A percentile compares a stretch with the other conserved stretches of the same genome.
These are phyloP conservation scores for Drusus annulatus DNA, from an alignment of 1,140 invertebrate genomes.

Conservation along the genomic window DNA sequence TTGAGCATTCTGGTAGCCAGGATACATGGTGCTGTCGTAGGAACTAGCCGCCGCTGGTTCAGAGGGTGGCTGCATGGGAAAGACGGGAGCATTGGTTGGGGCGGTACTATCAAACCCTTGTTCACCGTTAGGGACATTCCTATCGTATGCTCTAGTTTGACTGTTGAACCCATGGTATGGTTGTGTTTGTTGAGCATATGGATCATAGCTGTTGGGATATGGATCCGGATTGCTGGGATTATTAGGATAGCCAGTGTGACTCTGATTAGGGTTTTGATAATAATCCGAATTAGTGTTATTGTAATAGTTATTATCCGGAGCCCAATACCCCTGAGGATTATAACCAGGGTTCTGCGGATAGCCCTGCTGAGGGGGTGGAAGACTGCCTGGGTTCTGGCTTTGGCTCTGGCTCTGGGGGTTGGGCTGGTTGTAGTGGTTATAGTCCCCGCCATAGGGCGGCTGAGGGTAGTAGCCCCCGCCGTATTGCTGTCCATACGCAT, in stretches of 20 bases:
- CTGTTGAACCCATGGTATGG: slow-evolving; percentile 48
- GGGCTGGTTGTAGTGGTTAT: slow-evolving; percentile 62
- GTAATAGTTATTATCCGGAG: slow-evolving; percentile 64
- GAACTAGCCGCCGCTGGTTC: background rate
- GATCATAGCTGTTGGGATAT: slow-evolving; percentile 48
- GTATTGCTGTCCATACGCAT: slow-evolving; percentile 64
- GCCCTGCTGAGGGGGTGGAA: slow-evolving; percentile 49
- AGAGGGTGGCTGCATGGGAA: background rate
- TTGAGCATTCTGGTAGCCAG: slow-evolving; percentile 11
- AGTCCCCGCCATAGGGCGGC: slow-evolving; percentile 64
- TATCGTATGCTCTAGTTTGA: slow-evolving; percentile 50
- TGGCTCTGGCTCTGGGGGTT: slow-evolving; percentile 56
- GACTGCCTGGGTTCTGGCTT: slow-evolving; percentile 51
- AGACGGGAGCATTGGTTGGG: slow-evolving; percentile 15
- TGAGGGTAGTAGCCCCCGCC: slow-evolving; percentile 65
- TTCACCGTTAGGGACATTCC: slow-evolving; percentile 39
- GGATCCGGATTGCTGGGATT: slow-evolving; percentile 55
- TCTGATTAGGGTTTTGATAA: slow-evolving; percentile 60
- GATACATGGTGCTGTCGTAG: slow-evolving; percentile 36
- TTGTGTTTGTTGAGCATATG: slow-evolving; percentile 51
- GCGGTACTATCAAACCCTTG: background rate
- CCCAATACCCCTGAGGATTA: slow-evolving; percentile 63
- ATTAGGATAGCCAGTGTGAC: slow-evolving; percentile 33
- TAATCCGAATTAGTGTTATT: slow-evolving; percentile 58
- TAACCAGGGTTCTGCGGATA: slow-evolving; percentile 62